Evolutionary conservation across 2,797 vertebrate genomes (phyloP).

Genomic region (Buceros bicornis): DNA sequence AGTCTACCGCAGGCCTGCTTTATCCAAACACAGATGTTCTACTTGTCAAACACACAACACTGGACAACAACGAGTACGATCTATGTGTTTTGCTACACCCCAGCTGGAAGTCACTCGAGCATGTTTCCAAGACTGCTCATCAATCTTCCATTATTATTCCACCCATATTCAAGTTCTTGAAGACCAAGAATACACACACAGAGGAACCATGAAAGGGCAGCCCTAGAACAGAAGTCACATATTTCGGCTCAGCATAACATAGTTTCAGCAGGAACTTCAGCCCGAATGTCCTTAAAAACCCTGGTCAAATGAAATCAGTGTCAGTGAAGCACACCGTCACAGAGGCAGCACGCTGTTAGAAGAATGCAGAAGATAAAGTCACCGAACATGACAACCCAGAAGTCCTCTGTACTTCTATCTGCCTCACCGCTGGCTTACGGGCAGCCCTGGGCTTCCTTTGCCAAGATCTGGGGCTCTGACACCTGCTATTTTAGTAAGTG

Average conservation of each 20-base stretch:
- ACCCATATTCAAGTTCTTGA: not conserved
- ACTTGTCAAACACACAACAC: not conserved
- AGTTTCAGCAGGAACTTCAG: not conserved
- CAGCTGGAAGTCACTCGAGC: not conserved
- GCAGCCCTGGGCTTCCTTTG: not conserved
- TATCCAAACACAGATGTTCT: not conserved
- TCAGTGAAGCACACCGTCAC: accelerated
- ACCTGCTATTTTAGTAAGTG: not conserved
- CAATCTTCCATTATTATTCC: too few relatives aligned
- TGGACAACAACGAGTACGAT: not conserved
- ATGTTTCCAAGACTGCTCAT: not conserved
- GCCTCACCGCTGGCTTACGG: not conserved
- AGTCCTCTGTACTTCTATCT: not conserved
- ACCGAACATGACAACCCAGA: accelerated
- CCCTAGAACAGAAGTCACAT: accelerated
- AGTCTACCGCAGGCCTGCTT: not conserved
- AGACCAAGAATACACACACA: not conserved
- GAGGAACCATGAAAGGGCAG: accelerated
- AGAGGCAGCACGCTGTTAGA: not conserved
- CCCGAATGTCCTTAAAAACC: not conserved
- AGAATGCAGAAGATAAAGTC: not conserved
- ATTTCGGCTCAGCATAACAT: accelerated
- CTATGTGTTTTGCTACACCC: not conserved
- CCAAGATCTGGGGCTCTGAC: not conserved
- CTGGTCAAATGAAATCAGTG: not conserved